A percentile compares a stretch with the other conserved stretches of the same genome.
phyloP scores from a whole-genome alignment of 2,888 invertebrate genomes.

The Platycnemis pennipes region DNA sequence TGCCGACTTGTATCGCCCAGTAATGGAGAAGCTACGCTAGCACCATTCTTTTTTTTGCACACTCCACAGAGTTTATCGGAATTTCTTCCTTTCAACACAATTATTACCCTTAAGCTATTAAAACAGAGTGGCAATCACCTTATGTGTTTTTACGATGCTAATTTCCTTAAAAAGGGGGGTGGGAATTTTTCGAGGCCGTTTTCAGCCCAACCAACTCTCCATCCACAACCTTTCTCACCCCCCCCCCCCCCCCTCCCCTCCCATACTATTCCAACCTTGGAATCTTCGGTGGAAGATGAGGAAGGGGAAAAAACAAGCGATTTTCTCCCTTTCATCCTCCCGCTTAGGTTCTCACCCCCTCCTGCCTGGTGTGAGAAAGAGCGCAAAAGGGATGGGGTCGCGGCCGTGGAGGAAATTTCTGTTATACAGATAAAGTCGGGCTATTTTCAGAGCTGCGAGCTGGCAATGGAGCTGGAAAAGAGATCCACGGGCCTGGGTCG shows the following conservation, averaged over 20 bases:
- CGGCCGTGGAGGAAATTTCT: conserved; percentile 2
- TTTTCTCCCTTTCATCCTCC: neutral
- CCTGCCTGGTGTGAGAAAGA: neutral
- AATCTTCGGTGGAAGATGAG: neutral
- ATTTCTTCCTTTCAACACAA: conserved; percentile 5
- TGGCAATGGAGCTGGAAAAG: neutral
- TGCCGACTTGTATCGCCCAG: neutral
- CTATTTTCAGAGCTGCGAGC: neutral
- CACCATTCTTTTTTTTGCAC: neutral
- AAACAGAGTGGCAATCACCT: neutral
- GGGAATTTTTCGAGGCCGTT: neutral
- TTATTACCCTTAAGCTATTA: neutral
- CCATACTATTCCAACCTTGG: neutral
- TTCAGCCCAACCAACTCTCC: neutral
- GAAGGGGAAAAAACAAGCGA: neutral
- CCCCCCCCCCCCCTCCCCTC: too few relatives aligned
- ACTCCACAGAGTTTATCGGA: neutral
- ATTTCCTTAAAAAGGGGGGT: neutral
- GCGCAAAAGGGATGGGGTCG: neutral
- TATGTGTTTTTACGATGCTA: neutral
- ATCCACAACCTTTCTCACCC: too few relatives aligned
- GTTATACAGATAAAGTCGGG: conserved; percentile 36
- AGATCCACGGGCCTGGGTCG: neutral
- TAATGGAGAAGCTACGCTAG: neutral
- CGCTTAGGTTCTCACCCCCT: neutral